Evolutionary conservation across 2,888 invertebrate species (phyloP).

Genomic region (Ennomos quercinarius): DNA sequence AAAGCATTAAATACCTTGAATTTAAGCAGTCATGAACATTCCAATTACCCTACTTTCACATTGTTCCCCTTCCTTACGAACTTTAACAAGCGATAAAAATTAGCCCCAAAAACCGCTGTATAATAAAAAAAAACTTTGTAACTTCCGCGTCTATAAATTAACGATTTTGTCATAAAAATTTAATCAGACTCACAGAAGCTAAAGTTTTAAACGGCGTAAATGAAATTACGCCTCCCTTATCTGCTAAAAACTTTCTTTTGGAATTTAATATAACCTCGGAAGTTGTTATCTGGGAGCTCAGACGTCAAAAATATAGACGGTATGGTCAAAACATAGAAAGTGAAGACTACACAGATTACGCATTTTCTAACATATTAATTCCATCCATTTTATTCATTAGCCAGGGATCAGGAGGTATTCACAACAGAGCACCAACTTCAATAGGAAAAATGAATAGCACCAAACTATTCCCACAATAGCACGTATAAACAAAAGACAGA

Average conservation of each 20-base stretch:
- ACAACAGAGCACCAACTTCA: too few relatives aligned
- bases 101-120: slow-evolving; percentile 33
- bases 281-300: slow-evolving; percentile 60
- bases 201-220: slow-evolving; percentile 71
- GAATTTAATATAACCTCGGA: slow-evolving; percentile 70
- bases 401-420: too few relatives aligned
- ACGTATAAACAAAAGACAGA: too few relatives aligned
- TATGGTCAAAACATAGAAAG: too few relatives aligned
- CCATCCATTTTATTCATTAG: too few relatives aligned
- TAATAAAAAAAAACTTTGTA: slow-evolving; percentile 34
- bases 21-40: slow-evolving; percentile 18
- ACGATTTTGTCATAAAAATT: slow-evolving; percentile 68
- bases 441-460: too few relatives aligned
- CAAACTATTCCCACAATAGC: too few relatives aligned
- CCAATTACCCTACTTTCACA: slow-evolving; percentile 19
- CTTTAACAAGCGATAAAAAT: slow-evolving; percentile 27
- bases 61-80: slow-evolving; percentile 19
- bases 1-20: background rate
- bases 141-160: slow-evolving; percentile 57
- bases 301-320: too few relatives aligned
- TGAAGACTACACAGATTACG: too few relatives aligned
- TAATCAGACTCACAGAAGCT: slow-evolving; percentile 60
- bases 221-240: slow-evolving; percentile 72
- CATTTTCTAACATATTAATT: too few relatives aligned
- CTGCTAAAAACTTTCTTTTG: slow-evolving; percentile 61